Percentiles rank a stretch among this genome's conserved stretches.
Evolutionary conservation across 2,113 vertebrate species (phyloP).

Genomic region (Podarcis raffonei): DNA sequence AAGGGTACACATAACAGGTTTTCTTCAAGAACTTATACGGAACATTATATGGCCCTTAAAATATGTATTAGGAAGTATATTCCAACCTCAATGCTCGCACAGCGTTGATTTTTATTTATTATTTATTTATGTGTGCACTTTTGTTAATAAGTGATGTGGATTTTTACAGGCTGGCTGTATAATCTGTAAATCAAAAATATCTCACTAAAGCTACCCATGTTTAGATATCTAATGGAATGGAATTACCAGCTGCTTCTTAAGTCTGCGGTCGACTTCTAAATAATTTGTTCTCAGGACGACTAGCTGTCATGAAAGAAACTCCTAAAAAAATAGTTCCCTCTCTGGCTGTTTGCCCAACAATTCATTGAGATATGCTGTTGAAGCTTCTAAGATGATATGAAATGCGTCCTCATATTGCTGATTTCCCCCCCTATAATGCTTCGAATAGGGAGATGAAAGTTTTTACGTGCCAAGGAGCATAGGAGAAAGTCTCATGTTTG

Average conservation of each 20-base stretch:
- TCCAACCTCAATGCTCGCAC: background rate
- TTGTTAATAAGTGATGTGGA: background rate
- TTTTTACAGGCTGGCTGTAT: background rate
- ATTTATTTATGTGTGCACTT: background rate
- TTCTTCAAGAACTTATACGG: background rate
- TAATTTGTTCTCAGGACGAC: background rate
- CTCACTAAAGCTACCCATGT: background rate
- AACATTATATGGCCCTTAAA: background rate
- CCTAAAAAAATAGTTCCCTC: background rate
- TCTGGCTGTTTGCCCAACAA: background rate
- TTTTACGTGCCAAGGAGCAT: background rate
- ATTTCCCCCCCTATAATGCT: background rate
- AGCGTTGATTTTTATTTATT: background rate
- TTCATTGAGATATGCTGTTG: background rate
- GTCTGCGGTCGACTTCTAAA: conserved; percentile 12
- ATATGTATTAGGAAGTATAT: background rate
- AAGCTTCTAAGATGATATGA: background rate
- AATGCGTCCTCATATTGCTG: background rate
- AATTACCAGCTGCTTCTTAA: background rate
- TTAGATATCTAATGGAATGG: background rate
- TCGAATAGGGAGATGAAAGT: background rate
- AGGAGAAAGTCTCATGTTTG: background rate
- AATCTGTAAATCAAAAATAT: conserved; percentile 8
- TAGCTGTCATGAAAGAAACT: background rate
- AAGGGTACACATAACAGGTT: background rate